These are phyloP conservation scores for Antedon mediterranea DNA, from an alignment of 53 echinoderm and acorn worm species.

Conservation along the genomic window DNA sequence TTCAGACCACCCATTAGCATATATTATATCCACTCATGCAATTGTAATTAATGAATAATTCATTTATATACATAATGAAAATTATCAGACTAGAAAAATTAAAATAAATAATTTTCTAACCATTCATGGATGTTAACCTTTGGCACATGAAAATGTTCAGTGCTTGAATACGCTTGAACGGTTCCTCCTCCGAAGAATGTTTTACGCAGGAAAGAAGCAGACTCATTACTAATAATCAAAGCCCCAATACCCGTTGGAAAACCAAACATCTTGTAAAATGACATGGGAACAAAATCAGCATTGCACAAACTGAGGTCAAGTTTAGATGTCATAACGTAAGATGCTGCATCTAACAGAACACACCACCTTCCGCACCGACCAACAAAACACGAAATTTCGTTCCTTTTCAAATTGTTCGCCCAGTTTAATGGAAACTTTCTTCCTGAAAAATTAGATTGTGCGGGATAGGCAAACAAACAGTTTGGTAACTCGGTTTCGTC, in stretches of 20 bases:
- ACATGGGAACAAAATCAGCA: conserved; percentile 73
- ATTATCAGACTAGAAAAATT: too few relatives aligned
- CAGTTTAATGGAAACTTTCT: conserved; percentile 48
- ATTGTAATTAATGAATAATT: too few relatives aligned
- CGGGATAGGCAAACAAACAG: conserved; percentile 62
- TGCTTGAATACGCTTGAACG: conserved; percentile 51
- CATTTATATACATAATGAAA: too few relatives aligned
- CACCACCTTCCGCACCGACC: conserved; percentile 46
- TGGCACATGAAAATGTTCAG: conserved; percentile 35
- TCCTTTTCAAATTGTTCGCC: conserved; percentile 18
- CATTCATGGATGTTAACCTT: conserved; percentile 39
- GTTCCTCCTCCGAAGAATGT: conserved; percentile 81
- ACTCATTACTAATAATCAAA: conserved; percentile 64
- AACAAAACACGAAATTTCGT: background rate
- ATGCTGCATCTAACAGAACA: conserved; percentile 69
- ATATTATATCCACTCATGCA: too few relatives aligned
- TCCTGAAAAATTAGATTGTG: conserved; percentile 84
- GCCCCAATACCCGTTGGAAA: conserved; percentile 92
- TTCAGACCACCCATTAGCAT: too few relatives aligned
- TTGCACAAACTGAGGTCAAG: conserved; percentile 48
- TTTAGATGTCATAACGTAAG: conserved; percentile 56
- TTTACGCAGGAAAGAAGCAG: conserved; percentile 32
- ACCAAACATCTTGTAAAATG: conserved; percentile 99
- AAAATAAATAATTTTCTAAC: too few relatives aligned
- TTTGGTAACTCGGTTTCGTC: background rate